Base-by-base conservation (phyloP, 2,113 vertebrate genomes). In the Gymnorhina tibicen region DNA sequence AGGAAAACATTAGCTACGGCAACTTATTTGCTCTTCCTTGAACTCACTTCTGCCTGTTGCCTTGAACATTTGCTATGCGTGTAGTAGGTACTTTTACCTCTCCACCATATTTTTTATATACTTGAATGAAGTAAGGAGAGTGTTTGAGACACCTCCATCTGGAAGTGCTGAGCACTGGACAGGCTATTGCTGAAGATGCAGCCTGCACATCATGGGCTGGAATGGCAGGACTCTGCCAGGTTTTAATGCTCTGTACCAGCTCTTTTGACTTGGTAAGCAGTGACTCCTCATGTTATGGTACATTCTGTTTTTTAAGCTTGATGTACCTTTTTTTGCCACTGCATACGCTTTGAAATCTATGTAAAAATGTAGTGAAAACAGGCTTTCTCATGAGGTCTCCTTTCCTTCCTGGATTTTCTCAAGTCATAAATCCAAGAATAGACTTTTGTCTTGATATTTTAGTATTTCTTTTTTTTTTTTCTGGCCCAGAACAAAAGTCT, bases 391-490 rank as follows among this genome's bases (percentile, higher is more conserved):
- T 83, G 85, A 96, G 85, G 75, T 93, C 59, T 87, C 72, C 76
- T 92, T 96, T 97, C 84, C 60, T 95, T 94, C 69, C 73, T 96
- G 41, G 42, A 80, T 91, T 97, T 96, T 96, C 67, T 95, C 70
- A 67, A 70, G 64, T 64, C 85, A 27, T 70, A 93, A 95, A 81
- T 95, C 72, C n/a, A 92, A 79, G 46, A 90, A 83, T 50, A 95
- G 58, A 52, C 49, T 93, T 95, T 93, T 84, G 52, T 95, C 85
- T 91, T 86, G 56, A 58, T 90, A 82, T 88, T 95, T 85, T 88
- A 63, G 21, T 47, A 12, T 77, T 75, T 92, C 3, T 75, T 33
- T 6, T 8, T 35, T 47, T 47, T 49, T 91, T 73, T 46, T 12
- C 32, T 92, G 82, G 33, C 47, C 56, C 7, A 49, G 44, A 82